Evolutionary conservation across 2,797 vertebrate genomes (phyloP).

Genomic region (Trachops cirrhosus): DNA sequence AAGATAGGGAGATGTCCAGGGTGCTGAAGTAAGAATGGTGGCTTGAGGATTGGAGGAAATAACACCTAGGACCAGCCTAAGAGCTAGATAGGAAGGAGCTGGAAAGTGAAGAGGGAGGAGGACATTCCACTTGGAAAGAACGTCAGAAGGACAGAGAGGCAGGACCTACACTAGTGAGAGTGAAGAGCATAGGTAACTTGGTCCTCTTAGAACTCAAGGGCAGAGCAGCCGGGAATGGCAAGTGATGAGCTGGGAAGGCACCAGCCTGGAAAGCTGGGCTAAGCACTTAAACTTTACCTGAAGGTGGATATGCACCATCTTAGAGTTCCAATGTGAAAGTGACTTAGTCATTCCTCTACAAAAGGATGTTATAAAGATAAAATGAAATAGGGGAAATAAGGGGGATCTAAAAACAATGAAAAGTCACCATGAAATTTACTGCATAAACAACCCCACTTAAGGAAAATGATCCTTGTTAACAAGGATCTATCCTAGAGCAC

Average conservation of each 20-base stretch:
- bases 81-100: neutral
- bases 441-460: neutral
- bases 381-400: neutral
- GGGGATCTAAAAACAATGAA: neutral
- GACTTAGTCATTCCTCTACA: neutral
- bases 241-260: neutral
- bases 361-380: neutral
- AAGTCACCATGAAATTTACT: neutral
- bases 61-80: neutral
- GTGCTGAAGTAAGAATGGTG: neutral
- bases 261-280: neutral
- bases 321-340: neutral
- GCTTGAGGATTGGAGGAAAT: neutral
- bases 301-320: neutral
- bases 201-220: neutral
- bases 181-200: neutral
- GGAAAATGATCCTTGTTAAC: neutral
- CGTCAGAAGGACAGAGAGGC: neutral
- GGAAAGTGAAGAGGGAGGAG: neutral
- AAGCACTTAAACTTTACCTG: neutral
- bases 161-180: neutral
- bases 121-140: neutral
- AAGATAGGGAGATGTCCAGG: neutral
- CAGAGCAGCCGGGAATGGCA: neutral
- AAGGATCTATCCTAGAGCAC: neutral